Evolutionary conservation across 2,888 invertebrate genomes (phyloP).

Genomic region (Ophioninae sp.): DNA sequence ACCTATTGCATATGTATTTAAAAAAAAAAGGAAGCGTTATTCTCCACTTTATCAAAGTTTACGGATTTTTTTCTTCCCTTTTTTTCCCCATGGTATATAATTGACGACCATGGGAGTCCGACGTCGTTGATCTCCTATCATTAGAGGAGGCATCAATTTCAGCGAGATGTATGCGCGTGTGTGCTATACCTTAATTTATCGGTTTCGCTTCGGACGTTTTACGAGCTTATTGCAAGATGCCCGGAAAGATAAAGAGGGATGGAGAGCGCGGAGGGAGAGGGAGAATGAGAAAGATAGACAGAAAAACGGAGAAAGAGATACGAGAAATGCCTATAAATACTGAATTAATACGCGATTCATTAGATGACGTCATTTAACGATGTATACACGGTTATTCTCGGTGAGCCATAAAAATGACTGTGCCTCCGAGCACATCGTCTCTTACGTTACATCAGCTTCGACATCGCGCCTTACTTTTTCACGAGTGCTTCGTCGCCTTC

Average conservation of each 20-base stretch:
- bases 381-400: conserved; percentile 68
- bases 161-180: conserved; percentile 41
- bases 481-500: background rate
- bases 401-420: conserved; percentile 61
- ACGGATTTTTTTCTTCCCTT: conserved; percentile 6
- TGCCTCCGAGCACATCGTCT: conserved; percentile 54
- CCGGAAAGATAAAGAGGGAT: conserved; percentile 44
- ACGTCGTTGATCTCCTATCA: conserved; percentile 36
- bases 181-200: conserved; percentile 69
- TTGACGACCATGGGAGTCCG: conserved; percentile 41
- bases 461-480: conserved; percentile 44
- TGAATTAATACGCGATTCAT: conserved; percentile 73
- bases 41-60: background rate
- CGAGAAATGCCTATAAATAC: conserved; percentile 71
- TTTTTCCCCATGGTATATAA: background rate
- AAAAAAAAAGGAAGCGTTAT: background rate
- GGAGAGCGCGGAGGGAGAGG: background rate
- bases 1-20: too few species aligned
- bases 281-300: conserved; percentile 39
- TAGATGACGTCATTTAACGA: conserved; percentile 75
- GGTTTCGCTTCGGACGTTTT: conserved; percentile 68
- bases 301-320: conserved; percentile 37
- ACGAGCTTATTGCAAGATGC: conserved; percentile 65
- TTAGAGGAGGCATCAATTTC: conserved; percentile 47
- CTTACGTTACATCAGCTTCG: conserved; percentile 31